These are phyloP conservation scores for Rhabdornis inornatus DNA, from an alignment of 2,113 vertebrate genomes.

Conservation along the genomic window DNA sequence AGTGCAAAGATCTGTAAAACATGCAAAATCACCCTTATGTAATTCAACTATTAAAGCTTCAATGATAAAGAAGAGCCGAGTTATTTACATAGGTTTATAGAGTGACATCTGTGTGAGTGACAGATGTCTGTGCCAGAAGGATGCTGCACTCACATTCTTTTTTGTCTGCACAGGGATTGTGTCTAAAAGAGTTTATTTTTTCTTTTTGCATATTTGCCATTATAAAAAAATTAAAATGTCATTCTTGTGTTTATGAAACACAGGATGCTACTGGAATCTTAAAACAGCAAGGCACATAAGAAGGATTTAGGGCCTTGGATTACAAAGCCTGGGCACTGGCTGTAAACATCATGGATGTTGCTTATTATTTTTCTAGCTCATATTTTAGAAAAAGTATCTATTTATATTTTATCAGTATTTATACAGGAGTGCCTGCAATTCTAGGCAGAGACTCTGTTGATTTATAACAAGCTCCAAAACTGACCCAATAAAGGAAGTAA, in stretches of 20 bases:
- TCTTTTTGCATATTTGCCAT: conserved; percentile 60
- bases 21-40: conserved; percentile 34
- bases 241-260: conserved; percentile 64
- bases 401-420: conserved; percentile 49
- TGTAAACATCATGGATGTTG: conserved; percentile 33
- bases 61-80: neutral
- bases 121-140: conserved; percentile 73
- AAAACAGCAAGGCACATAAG: neutral
- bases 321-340: conserved; percentile 27
- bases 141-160: conserved; percentile 44
- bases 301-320: conserved; percentile 47
- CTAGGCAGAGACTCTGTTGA: neutral
- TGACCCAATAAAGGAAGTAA: conserved; percentile 16
- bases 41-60: conserved; percentile 5
- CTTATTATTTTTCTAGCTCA: conserved; percentile 23
- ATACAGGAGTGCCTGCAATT: conserved; percentile 20
- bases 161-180: conserved; percentile 26
- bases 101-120: conserved; percentile 67
- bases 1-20: neutral
- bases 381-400: conserved; percentile 39
- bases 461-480: neutral
- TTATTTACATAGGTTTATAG: conserved; percentile 52
- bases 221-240: conserved; percentile 69
- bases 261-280: conserved; percentile 45
- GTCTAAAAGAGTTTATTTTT: conserved; percentile 45